These are phyloP conservation scores for Corbicula japonica DNA, from an alignment of 2,888 invertebrate genomes.

Conservation along the genomic window DNA sequence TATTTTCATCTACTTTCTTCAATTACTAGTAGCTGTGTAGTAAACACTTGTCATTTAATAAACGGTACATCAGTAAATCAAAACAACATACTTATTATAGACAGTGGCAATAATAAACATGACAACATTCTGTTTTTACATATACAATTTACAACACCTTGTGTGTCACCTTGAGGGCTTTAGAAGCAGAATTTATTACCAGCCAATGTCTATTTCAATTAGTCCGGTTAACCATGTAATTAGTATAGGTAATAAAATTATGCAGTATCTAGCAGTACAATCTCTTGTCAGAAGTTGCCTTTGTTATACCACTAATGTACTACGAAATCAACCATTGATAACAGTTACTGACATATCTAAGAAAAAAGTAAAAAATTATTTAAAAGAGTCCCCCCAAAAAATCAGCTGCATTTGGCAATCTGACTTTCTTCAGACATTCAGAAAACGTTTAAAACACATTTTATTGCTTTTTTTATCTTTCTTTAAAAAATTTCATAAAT, in stretches of 20 bases:
- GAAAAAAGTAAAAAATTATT: no score
- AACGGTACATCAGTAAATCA: conserved; percentile 5
- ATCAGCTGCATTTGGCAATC: no score
- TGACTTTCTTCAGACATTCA: no score
- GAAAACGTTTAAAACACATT: no score
- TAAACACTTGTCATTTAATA: no score
- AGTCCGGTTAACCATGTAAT: conserved; percentile 33
- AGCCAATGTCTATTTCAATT: conserved; percentile 52
- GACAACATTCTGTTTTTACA: conserved; percentile 14
- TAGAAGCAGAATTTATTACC: conserved; percentile 42
- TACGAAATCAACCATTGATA: no score
- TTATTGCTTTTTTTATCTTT: no score
- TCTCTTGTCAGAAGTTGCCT: neutral
- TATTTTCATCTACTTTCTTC: no score
- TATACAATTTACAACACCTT: conserved; percentile 13
- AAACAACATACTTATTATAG: neutral
- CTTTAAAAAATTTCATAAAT: no score
- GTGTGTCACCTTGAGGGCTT: conserved; percentile 9
- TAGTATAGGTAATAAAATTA: conserved; percentile 36
- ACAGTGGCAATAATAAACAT: conserved; percentile 17
- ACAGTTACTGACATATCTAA: no score
- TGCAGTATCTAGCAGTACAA: conserved; percentile 13
- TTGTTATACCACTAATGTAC: conserved; percentile 9
- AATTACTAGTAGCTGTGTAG: no score
- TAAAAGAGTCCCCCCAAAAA: no score